Evolutionary conservation across 2,113 vertebrate genomes (phyloP), one percentile per base, ranked within the genome.

Genomic region (Caracal caracal): DNA sequence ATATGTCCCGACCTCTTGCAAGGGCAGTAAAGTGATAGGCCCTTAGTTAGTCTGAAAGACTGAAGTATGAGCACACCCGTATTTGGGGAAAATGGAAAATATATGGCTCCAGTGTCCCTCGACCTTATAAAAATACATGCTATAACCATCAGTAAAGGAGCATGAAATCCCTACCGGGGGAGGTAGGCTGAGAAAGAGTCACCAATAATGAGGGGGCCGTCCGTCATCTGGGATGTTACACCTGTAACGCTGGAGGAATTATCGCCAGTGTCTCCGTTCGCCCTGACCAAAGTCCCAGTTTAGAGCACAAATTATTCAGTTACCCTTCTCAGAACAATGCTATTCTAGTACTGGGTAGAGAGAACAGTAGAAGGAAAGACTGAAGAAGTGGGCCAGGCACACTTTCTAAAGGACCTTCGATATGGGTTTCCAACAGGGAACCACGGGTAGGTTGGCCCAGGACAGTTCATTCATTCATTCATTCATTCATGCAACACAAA

Each of bases 381-480:
- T 63, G 22, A 82, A 47, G 84, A 93, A 43, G 22, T 20, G 80
- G 59, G 2, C 26, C 51, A 5, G 28, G 19, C 2, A 76, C 15
- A 97, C 5, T 15, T 53, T 75, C 11, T 16, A 63, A 90, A 94
- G 66, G 78, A 94, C 24, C 37, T 96, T 87, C 83, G 83, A 88
- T 76, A 37, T 5, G 76, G 30, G 15, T 59, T 95, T 87, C 10
- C 79, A 13, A 70, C 5, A 85, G 40, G 68, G 20, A 90, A 79
- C 17, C 26, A 71, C 0, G 4, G 22, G 22, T 87, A 12, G 28
- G 56, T 92, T 79, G 43, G 13, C 65, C 15, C 75, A 66, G 37
- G 1, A 75, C 1, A 68, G 12, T 30, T 40, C n/a, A 35, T 63
- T 83, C 26, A 19, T 63, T 82, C 56, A 82, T 30, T 26, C 28